Conservation (phyloP, 2,113 vertebrate species). For the Odocoileus hemionus region DNA sequence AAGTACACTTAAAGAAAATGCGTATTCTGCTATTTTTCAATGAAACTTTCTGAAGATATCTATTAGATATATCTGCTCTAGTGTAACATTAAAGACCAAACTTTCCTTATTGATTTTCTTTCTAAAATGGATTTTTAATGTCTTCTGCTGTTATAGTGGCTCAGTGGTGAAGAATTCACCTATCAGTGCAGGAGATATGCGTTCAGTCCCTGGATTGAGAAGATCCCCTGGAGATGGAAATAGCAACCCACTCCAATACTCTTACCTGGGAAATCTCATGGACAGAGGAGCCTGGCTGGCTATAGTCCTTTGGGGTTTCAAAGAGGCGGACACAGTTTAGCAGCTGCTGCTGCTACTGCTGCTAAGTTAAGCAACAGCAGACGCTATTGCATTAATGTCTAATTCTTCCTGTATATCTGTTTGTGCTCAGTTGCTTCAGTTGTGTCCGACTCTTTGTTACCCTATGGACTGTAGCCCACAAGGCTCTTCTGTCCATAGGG, state of each 20-base stretch:
- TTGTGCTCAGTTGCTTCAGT: background rate
- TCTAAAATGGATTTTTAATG: background rate
- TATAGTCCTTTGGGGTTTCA: background rate
- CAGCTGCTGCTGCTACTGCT: background rate
- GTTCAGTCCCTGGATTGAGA: background rate
- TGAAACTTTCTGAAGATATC: background rate
- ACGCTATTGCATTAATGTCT: background rate
- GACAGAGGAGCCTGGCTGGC: background rate
- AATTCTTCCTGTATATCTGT: background rate
- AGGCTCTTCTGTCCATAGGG: background rate
- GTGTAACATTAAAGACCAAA: background rate
- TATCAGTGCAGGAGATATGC: background rate
- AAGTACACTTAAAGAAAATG: background rate
- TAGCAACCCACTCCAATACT: background rate
- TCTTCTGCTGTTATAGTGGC: background rate
- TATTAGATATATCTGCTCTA: background rate
- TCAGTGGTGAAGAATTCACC: background rate
- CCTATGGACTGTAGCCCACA: background rate
- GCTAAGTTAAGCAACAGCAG: background rate
- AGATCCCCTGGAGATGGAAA: background rate
- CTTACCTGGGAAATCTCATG: background rate
- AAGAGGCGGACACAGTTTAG: background rate
- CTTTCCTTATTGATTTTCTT: background rate
- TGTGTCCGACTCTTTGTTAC: accelerated
- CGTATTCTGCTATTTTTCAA: background rate